Evolutionary conservation across 1,140 invertebrate genomes (phyloP), one percentile per base, ranked within the genome.

Genomic region (Cydia amplana): DNA sequence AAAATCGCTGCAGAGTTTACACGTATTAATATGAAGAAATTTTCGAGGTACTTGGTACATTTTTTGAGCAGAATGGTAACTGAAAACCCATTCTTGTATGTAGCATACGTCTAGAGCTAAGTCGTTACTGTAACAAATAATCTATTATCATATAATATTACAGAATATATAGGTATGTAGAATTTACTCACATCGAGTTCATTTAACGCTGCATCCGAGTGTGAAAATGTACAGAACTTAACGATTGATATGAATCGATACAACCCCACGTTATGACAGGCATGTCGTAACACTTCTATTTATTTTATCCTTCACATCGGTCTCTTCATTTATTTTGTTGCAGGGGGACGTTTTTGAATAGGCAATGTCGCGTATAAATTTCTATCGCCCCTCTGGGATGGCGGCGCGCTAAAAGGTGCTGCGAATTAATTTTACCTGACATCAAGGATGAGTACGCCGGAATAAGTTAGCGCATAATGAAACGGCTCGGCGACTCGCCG

Each of bases 311-410:
- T 70, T 73, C 43, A 51, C 72, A 51, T 46, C 72, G 10, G 43
- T 73, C 40, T 73, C 83, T 82, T 85, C 82, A 85, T 89, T 87
- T 87, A 85, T 89, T 87, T 89, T 84, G 85, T 86, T 82, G 82
- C 80, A 78, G 75, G 75, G 83, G 80, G 83, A 88, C 89, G 87
- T 89, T 91, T 89, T 86, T 86, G 87, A 91, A 89, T 91, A 89
- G 84, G 83, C 87, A 91, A 89, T 91, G 87, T 88, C 83, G 77
- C 85, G 87, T 89, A 89, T 87, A 89, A 89, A 91, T 88, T 85
- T 87, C 78, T 80, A 79, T 79, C 80, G 75, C 81, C 83, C 81
- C 82, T 83, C 70, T 78, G 82, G 82, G 80, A 80, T 70, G 82
- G 78, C 65, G 77, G 78, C 78, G 82, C 79, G 79, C 87, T 88